Evolutionary conservation across 2,113 vertebrate species (phyloP).

Genomic region (Ceratotherium simum): DNA sequence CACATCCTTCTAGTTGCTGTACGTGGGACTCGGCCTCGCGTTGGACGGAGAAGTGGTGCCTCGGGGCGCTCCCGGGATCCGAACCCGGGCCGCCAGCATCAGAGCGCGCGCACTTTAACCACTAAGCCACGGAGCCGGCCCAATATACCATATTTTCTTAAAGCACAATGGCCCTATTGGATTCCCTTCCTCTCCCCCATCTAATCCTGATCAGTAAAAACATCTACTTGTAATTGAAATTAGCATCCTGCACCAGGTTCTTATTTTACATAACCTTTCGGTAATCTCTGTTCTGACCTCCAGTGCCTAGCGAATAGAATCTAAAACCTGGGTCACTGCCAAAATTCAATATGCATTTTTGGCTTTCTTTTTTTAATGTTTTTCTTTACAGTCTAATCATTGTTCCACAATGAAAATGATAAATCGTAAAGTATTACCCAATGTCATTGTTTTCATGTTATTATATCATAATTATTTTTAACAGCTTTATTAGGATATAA

Average conservation of each 20-base stretch:
- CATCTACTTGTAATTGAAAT: neutral
- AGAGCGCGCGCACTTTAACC: no score
- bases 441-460: neutral
- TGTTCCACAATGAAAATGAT: neutral
- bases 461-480: conserved; percentile 27
- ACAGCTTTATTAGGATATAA: neutral
- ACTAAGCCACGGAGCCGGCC: no score
- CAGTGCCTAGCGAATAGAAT: neutral
- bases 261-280: neutral
- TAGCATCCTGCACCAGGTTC: neutral
- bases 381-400: conserved; percentile 18
- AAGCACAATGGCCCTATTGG: neutral
- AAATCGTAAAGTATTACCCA: neutral
- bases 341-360: neutral
- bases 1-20: no score
- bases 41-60: no score
- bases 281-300: neutral
- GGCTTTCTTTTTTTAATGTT: neutral
- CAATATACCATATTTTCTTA: neutral
- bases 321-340: neutral
- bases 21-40: no score
- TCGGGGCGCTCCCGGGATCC: no score
- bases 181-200: neutral
- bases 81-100: no score
- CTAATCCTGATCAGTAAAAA: neutral